These are phyloP conservation scores for Oplegnathus fasciatus DNA, from an alignment of 2,113 vertebrate species.

Conservation along the genomic window DNA sequence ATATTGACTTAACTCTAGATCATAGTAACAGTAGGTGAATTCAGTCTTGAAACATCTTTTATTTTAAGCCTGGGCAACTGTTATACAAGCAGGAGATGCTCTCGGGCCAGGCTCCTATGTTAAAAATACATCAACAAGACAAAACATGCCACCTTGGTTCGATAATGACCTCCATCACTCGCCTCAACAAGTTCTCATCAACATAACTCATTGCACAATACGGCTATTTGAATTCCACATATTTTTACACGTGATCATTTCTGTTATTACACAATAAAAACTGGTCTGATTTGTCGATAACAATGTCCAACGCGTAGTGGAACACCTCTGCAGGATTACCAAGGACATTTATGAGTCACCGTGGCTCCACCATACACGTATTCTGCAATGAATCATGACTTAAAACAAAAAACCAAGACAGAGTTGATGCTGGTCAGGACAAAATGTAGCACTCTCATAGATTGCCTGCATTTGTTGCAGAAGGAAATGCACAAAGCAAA, in stretches of 20 bases:
- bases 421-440: not conserved
- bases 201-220: constrained; percentile 34
- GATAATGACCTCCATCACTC: constrained; percentile 12
- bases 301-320: constrained; percentile 14
- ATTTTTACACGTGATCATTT: constrained; percentile 10
- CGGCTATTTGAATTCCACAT: constrained; percentile 7
- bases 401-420: constrained; percentile 5
- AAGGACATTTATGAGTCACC: constrained; percentile 71
- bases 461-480: not conserved
- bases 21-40: not conserved
- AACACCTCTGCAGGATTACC: constrained; percentile 50
- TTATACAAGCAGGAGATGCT: not conserved
- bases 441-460: not conserved
- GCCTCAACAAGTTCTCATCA: constrained; percentile 53
- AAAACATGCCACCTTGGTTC: constrained; percentile 16
- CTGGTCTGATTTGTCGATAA: constrained; percentile 42
- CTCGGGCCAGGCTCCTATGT: not conserved
- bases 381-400: constrained; percentile 38
- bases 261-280: constrained; percentile 48
- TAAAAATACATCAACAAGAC: constrained; percentile 47
- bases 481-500: constrained; percentile 9
- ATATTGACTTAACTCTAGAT: constrained; percentile 5
- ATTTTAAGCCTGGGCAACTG: constrained; percentile 1
- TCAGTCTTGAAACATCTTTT: not conserved
- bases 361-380: constrained; percentile 31